Conservation (phyloP, 2,113 vertebrate species). For the Calidris pygmaea region DNA sequence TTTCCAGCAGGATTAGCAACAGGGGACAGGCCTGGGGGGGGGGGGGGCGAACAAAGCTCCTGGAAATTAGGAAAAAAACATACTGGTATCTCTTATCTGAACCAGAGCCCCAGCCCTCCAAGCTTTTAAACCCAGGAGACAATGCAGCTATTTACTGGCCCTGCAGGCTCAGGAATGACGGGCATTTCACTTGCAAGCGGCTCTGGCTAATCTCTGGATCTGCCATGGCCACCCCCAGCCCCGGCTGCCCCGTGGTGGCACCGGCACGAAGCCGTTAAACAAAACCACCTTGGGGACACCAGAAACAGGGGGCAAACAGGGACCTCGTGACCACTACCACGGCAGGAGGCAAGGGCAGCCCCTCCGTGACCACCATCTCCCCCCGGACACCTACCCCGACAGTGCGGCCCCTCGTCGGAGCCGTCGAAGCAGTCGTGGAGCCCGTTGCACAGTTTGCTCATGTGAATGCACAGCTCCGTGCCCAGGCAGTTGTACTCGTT, state of each 20-base stretch:
- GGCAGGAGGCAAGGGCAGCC: rapidly evolving
- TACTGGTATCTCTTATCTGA: conserved; percentile 1
- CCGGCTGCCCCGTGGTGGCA: neutral
- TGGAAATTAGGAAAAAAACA: conserved; percentile 20
- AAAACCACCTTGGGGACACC: neutral
- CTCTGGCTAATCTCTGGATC: conserved; percentile 56
- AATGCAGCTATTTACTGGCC: conserved; percentile 41
- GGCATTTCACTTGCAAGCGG: conserved; percentile 19
- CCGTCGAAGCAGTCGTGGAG: conserved; percentile 87
- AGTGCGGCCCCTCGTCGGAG: conserved; percentile 91
- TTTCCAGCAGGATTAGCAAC: conserved; percentile 48
- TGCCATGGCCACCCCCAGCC: no score
- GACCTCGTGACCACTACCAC: rapidly evolving
- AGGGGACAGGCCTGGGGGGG: neutral
- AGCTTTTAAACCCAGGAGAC: conserved; percentile 34
- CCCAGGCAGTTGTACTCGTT: conserved; percentile 92
- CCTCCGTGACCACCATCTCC: rapidly evolving
- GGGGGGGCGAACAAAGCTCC: conserved; percentile 5
- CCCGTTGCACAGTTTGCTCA: conserved; percentile 90
- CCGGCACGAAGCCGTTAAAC: neutral
- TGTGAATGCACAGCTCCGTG: conserved; percentile 88
- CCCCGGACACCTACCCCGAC: conserved; percentile 79
- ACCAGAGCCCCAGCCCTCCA: conserved; percentile 4
- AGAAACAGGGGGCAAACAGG: rapidly evolving
- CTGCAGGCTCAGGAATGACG: conserved; percentile 30